A percentile compares a stretch with the other conserved stretches of the same genome.
Conservation (phyloP, 1,140 invertebrate species). For the Marisa cornuarietis region DNA sequence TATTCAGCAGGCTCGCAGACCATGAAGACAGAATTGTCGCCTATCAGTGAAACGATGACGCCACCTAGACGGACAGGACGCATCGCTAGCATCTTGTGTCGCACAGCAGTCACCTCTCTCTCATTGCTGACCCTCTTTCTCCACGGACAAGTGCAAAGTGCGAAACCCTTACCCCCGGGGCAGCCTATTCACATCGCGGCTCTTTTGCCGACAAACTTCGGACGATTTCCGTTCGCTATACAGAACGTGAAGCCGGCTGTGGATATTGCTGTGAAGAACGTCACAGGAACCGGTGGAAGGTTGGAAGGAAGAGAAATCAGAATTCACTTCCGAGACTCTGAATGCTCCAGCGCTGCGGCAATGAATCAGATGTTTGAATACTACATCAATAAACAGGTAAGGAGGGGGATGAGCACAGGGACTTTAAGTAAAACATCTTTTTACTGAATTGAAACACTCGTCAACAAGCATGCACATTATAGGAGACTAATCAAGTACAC, state of each 20-base stretch:
- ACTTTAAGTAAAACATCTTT: background rate
- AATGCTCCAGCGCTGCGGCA: constrained; percentile 43
- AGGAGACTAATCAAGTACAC: no score
- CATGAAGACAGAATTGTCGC: background rate
- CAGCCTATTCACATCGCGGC: constrained; percentile 38
- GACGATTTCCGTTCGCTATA: constrained; percentile 39
- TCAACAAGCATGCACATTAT: no score
- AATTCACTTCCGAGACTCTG: constrained; percentile 46
- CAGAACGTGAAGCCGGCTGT: constrained; percentile 42
- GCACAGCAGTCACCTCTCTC: background rate
- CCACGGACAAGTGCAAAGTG: background rate
- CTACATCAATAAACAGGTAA: constrained; percentile 60
- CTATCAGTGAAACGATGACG: background rate
- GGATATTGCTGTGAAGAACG: constrained; percentile 41
- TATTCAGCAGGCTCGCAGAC: background rate
- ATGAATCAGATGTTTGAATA: constrained; percentile 55
- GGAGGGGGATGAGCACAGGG: constrained; percentile 59
- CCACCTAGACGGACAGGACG: background rate
- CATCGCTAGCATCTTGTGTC: background rate
- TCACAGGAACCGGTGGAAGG: constrained; percentile 21
- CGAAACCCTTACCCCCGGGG: background rate
- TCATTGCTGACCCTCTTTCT: background rate
- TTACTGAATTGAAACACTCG: no score
- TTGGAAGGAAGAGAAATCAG: constrained; percentile 30
- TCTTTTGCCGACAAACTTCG: constrained; percentile 33